A percentile compares a stretch with the other conserved stretches of the same genome.
Evolutionary conservation across 2,888 invertebrate genomes (phyloP).

Genomic region (Trilocha varians): DNA sequence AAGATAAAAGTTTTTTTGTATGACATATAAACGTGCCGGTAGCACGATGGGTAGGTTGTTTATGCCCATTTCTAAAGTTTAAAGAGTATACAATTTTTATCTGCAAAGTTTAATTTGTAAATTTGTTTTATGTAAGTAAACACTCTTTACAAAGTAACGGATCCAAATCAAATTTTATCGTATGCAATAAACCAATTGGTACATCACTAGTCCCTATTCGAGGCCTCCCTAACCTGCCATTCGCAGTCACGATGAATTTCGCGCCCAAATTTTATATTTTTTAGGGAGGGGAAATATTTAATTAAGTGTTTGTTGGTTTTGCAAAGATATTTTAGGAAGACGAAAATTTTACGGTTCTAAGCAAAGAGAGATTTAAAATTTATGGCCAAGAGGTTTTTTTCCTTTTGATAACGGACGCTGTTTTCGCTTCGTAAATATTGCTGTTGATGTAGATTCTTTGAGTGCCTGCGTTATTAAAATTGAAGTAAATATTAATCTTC

Average conservation of each 20-base stretch:
- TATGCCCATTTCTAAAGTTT: too few relatives aligned
- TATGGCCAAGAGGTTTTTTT: background rate
- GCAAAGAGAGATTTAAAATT: background rate
- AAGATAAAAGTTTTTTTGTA: too few relatives aligned
- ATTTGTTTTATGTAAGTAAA: too few relatives aligned
- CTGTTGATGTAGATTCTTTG: background rate
- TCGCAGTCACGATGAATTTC: conserved; percentile 54
- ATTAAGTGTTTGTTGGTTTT: background rate
- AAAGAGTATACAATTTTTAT: too few relatives aligned
- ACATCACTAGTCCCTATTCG: background rate
- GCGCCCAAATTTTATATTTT: conserved; percentile 18
- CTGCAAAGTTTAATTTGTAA: too few relatives aligned
- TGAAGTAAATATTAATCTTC: too few relatives aligned
- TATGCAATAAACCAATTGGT: background rate
- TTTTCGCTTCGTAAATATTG: background rate
- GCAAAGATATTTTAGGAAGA: background rate
- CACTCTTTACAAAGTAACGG: too few relatives aligned
- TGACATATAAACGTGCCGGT: too few relatives aligned
- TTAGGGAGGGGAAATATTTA: background rate
- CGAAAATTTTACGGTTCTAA: background rate
- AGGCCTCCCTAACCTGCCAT: conserved; percentile 31
- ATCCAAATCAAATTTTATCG: background rate
- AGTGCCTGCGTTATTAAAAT: too few relatives aligned
- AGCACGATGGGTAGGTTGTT: too few relatives aligned
- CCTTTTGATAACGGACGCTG: background rate